A percentile compares a stretch with the other conserved stretches of the same genome.
Evolutionary conservation across 1,140 invertebrate species (phyloP).

Genomic region (Oppia nitens): DNA sequence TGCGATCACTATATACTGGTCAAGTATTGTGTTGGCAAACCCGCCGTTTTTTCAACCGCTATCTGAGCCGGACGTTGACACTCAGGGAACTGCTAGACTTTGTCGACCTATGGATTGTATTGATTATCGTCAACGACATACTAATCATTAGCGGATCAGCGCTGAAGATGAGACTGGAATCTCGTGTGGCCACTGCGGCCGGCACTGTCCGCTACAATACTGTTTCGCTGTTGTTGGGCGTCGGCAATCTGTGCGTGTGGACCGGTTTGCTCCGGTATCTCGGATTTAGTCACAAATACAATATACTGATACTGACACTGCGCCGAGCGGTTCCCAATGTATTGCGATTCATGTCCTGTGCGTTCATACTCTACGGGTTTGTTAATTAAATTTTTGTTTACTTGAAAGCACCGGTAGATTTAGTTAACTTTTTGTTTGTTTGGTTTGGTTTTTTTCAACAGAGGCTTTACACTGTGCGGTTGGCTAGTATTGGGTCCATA

Average conservation of each 20-base stretch:
- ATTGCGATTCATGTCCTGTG: conserved; percentile 77
- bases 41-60: conserved; percentile 51
- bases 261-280: conserved; percentile 93
- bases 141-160: conserved; percentile 74
- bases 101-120: conserved; percentile 92
- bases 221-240: conserved; percentile 80
- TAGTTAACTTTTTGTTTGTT: neutral
- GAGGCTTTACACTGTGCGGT: conserved; percentile 91
- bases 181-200: neutral
- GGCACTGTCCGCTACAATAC: conserved; percentile 56
- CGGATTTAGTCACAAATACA: conserved; percentile 95
- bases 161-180: neutral
- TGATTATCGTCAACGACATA: conserved; percentile 90
- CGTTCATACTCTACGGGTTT: conserved; percentile 40
- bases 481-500: conserved; percentile 96
- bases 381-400: neutral
- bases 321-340: conserved; percentile 84
- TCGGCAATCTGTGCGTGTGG: conserved; percentile 89
- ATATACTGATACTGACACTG: conserved; percentile 85
- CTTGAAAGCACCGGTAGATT: too few relatives aligned
- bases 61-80: conserved; percentile 51
- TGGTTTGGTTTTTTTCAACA: conserved; percentile 43
- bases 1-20: conserved; percentile 68
- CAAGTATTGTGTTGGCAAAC: conserved; percentile 62
- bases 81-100: conserved; percentile 71